Evolutionary conservation across 92 coral and sea anemone genomes (phyloP), one percentile per base, ranked within the genome.

Genomic region (Galaxea fascicularis): DNA sequence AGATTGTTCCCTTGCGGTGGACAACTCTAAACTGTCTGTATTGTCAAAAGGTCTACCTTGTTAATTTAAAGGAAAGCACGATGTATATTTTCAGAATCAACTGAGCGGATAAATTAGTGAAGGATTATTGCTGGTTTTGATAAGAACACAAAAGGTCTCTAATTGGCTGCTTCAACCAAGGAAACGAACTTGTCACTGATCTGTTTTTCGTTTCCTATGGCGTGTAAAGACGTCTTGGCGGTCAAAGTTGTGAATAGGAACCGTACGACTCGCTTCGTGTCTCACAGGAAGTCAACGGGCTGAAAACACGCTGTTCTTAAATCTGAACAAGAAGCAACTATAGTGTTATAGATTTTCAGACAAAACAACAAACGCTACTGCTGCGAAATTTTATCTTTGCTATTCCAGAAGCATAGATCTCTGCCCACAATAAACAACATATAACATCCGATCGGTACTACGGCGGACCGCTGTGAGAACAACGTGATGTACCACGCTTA

Each of bases 91-190:
- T 45, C 22, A 60, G 11, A 60, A 77, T 77, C 82, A 77, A 60
- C 4, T 14, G 11, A 60, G 49, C 82, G 82, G 82, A 77, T 77
- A 24, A 11, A 18, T 22, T 41, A 18, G 8, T 46, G 26, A 59
- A 21, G 25, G 71, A 59, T 22, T 62, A 35, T 54, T 44, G 25
- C 69, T 39, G 7, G 41, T 4, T 15, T 35, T 22, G 68, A 77
- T 77, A 63, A 60, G 26, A 63, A 59, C 49, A 76, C 80, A 76
- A 76, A 76, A 76, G 80, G 35, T 35, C 11, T 20, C 30, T 20
- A 68, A 76, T 57, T 76, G n/a, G 31, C 53, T 8, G 67, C 22
- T 21, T 10, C 18, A 76, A 39, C 52, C 26, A 20, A 76, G 80
- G 80, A 76, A 76, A 41, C 68, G 51, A 30, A 44, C 21, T 56